Evolutionary conservation across 2,797 vertebrate species (phyloP).

Genomic region (Melanotaenia boesemani): DNA sequence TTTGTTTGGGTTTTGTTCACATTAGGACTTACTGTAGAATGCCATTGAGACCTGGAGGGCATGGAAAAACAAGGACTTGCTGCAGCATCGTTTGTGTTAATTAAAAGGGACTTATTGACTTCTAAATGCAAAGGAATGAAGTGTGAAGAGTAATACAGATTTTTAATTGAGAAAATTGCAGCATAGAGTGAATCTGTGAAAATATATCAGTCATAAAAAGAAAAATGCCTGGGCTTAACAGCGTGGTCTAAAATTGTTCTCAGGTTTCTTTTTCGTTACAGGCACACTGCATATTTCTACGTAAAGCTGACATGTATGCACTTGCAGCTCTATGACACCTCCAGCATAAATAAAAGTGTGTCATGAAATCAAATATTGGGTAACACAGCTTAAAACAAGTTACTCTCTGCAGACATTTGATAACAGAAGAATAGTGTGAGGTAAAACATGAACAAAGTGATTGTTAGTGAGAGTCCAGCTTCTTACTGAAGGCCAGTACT

Average conservation of each 20-base stretch:
- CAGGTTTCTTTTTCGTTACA: constrained; percentile 1
- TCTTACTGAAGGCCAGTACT: constrained; percentile 4
- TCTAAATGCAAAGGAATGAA: background rate
- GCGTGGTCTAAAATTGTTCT: background rate
- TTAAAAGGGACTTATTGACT: background rate
- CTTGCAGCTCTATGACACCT: constrained; percentile 31
- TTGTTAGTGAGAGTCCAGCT: constrained; percentile 5
- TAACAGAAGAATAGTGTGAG: constrained; percentile 18
- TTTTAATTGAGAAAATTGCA: constrained; percentile 1
- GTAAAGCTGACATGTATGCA: constrained; percentile 36
- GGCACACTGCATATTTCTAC: constrained; percentile 8
- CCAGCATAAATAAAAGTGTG: constrained; percentile 29
- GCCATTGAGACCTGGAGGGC: constrained; percentile 16
- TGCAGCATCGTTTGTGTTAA: background rate
- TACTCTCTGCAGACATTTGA: background rate
- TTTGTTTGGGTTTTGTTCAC: constrained; percentile 2
- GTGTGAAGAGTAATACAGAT: background rate
- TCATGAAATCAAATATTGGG: constrained; percentile 20
- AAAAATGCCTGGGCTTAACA: background rate
- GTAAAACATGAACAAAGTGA: constrained; percentile 17
- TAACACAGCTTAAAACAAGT: constrained; percentile 20
- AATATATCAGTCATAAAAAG: background rate
- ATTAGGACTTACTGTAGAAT: constrained; percentile 8
- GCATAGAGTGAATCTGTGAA: background rate
- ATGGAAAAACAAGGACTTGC: background rate